These are phyloP conservation scores for Picathartes gymnocephalus DNA, from an alignment of 2,113 vertebrate species.

Conservation along the genomic window DNA sequence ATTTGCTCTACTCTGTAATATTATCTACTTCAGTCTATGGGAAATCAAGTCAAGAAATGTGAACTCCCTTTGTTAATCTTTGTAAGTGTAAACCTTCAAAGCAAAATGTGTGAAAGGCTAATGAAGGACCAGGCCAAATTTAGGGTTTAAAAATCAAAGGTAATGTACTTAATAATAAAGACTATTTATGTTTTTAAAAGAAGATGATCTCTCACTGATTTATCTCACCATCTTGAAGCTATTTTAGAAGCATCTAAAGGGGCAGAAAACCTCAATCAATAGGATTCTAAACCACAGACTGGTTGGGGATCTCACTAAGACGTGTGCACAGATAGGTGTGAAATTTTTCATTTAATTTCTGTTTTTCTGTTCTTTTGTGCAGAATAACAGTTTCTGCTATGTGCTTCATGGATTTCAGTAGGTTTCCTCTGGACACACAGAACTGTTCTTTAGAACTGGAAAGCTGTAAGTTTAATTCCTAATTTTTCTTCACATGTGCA, in stretches of 20 bases:
- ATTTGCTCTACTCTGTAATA: background rate
- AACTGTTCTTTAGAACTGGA: conserved; percentile 92
- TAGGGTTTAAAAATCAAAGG: background rate
- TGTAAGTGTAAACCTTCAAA: background rate
- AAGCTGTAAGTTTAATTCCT: conserved; percentile 83
- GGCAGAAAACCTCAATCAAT: background rate
- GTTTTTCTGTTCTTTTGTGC: conserved; percentile 46
- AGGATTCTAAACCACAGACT: background rate
- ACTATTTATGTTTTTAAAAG: background rate
- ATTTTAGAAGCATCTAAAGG: background rate
- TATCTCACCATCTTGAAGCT: background rate
- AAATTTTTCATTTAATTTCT: background rate
- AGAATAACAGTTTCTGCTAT: conserved; percentile 91
- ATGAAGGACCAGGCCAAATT: background rate
- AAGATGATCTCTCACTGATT: background rate
- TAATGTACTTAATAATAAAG: background rate
- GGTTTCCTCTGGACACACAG: conserved; percentile 92
- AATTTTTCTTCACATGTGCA: background rate
- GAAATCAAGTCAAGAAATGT: background rate
- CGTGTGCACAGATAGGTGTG: background rate
- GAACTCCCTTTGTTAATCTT: background rate
- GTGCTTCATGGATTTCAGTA: conserved; percentile 94
- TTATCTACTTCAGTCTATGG: background rate
- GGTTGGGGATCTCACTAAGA: background rate
- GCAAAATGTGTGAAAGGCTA: background rate